Conservation (phyloP, 2,888 invertebrate species). For the Digitonthophagus gazella region DNA sequence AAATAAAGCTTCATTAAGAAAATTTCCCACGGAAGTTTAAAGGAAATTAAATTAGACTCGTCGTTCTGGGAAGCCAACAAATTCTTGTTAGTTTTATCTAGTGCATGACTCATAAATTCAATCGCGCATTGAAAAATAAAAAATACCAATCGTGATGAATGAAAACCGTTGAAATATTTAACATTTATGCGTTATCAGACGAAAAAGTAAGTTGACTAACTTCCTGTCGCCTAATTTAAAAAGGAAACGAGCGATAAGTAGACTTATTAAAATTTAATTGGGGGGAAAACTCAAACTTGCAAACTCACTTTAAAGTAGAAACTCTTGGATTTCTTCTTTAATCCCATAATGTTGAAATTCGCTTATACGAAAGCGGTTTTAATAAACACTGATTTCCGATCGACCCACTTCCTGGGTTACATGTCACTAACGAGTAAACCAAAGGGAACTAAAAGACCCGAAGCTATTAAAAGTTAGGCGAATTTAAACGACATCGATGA, state of each 20-base stretch:
- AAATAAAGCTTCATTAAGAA: neutral
- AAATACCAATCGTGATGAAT: no score
- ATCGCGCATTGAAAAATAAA: no score
- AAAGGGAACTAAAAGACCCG: no score
- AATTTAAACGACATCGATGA: neutral
- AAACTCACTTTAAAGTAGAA: slow-evolving; percentile 23
- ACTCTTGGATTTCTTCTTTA: slow-evolving; percentile 22
- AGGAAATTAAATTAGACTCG: neutral
- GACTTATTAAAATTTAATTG: no score
- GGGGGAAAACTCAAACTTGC: no score
- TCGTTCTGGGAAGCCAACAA: neutral
- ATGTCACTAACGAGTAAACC: slow-evolving; percentile 5
- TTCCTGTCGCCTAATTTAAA: no score
- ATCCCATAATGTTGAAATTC: slow-evolving; percentile 14
- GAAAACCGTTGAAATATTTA: no score
- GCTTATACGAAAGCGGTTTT: neutral
- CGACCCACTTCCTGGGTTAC: slow-evolving; percentile 4
- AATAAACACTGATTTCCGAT: slow-evolving; percentile 10
- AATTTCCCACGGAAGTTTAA: neutral
- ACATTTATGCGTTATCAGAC: no score
- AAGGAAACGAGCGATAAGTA: no score
- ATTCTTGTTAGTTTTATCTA: neutral
- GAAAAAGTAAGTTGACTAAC: no score
- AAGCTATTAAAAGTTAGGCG: neutral
- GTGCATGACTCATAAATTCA: neutral